Conservation (phyloP, 2,797 vertebrate species). For the Myotis planiceps region DNA sequence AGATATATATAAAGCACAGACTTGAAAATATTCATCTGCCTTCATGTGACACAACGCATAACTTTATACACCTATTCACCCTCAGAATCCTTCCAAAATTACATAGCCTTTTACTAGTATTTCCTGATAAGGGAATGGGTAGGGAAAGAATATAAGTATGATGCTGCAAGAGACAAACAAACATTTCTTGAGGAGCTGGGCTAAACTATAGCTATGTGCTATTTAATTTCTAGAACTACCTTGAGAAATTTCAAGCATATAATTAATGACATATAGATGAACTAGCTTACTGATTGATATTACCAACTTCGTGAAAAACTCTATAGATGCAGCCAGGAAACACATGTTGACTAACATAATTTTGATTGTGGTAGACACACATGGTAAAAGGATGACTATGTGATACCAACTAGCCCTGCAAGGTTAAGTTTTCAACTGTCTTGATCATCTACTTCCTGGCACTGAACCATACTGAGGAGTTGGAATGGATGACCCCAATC, state of each 20-base stretch:
- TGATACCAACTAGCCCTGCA: background rate
- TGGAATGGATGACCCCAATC: constrained; percentile 38
- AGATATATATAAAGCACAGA: background rate
- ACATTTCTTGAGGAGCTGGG: background rate
- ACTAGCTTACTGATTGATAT: background rate
- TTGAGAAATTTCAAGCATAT: background rate
- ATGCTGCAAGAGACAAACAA: background rate
- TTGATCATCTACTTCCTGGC: background rate
- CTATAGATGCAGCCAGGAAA: background rate
- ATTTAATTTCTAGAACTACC: constrained; percentile 5
- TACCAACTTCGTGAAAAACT: background rate
- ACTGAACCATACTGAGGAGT: background rate
- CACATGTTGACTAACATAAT: background rate
- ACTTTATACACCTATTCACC: background rate
- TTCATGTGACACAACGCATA: background rate
- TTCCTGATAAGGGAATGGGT: background rate
- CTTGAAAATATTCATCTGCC: constrained; percentile 21
- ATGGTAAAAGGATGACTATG: background rate
- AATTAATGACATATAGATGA: background rate
- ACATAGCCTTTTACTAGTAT: background rate
- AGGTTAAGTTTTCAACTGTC: constrained; percentile 29
- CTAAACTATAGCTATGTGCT: background rate
- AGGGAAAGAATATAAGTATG: background rate
- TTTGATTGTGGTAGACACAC: background rate
- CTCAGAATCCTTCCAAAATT: background rate